Percentiles rank a stretch among this genome's conserved stretches.
Conservation (phyloP, 2,797 vertebrate genomes). For the Acestrorhynchus altus region DNA sequence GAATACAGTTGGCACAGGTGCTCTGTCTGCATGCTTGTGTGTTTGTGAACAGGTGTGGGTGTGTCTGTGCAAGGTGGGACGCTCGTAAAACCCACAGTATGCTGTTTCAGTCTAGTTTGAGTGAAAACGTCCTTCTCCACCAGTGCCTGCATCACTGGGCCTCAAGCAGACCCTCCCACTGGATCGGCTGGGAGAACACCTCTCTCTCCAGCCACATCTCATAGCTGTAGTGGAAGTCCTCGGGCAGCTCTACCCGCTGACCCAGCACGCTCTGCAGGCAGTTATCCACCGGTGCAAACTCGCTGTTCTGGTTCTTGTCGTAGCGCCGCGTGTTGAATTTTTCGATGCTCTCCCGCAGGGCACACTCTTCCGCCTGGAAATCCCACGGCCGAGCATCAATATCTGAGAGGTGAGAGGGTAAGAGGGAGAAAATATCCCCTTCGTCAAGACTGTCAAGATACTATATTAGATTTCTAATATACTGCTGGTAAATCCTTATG, state of each 20-base stretch:
- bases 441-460: background rate
- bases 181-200: conserved; percentile 95
- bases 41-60: conserved; percentile 1
- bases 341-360: conserved; percentile 92
- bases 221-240: conserved; percentile 93
- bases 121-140: background rate
- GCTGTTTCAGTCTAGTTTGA: background rate
- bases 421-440: background rate
- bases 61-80: conserved; percentile 26
- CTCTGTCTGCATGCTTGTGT: conserved; percentile 15
- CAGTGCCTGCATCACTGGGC: conserved; percentile 59
- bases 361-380: conserved; percentile 97
- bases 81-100: background rate
- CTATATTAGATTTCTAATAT: no score
- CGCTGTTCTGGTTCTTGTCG: conserved; percentile 83
- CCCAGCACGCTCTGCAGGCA: conserved; percentile 96
- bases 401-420: conserved; percentile 71
- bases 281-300: conserved; percentile 94
- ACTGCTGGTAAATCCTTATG: no score
- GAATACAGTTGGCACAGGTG: conserved; percentile 1
- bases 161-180: conserved; percentile 94
- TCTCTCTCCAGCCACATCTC: conserved; percentile 97
- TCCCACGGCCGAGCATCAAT: conserved; percentile 96
- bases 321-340: conserved; percentile 94
- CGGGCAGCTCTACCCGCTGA: conserved; percentile 88